Percentiles rank a stretch among this genome's conserved stretches.
phyloP scores from a whole-genome alignment of 2,113 vertebrate species.

The Triplophysa tibetana region DNA sequence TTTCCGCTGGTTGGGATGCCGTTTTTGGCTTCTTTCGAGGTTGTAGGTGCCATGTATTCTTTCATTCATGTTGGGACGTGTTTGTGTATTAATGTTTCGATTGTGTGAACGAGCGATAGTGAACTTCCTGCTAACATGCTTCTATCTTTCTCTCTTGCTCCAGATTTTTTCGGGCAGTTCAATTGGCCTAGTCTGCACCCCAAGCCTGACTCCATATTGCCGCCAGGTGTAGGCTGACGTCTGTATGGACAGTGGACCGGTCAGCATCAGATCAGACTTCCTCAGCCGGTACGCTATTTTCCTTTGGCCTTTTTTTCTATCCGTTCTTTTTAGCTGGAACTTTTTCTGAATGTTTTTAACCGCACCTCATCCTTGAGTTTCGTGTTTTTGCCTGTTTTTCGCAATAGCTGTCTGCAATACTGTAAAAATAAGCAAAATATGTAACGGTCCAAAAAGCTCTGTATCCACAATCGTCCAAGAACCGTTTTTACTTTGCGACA shows the following conservation, averaged over 20 bases:
- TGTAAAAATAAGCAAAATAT: conserved; percentile 6
- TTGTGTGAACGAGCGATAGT: conserved; percentile 52
- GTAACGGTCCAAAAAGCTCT: not conserved
- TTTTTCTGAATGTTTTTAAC: conserved; percentile 11
- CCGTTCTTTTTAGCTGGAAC: conserved; percentile 29
- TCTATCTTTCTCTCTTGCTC: conserved; percentile 55
- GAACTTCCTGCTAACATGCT: conserved; percentile 47
- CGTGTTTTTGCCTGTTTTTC: not conserved
- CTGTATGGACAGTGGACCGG: conserved; percentile 50
- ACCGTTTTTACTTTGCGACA: not conserved
- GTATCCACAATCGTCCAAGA: not conserved
- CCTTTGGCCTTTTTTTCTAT: conserved; percentile 47
- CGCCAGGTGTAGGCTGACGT: conserved; percentile 65
- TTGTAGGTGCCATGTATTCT: conserved; percentile 57
- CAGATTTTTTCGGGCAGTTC: conserved; percentile 56
- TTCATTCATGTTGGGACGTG: conserved; percentile 54
- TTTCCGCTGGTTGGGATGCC: conserved; percentile 48
- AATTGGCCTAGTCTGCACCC: conserved; percentile 68
- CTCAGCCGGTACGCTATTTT: conserved; percentile 68
- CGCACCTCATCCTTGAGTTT: not conserved
- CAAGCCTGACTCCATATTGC: conserved; percentile 70
- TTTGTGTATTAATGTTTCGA: conserved; percentile 55
- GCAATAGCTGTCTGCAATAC: not conserved
- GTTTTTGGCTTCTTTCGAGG: conserved; percentile 54
- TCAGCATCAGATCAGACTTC: conserved; percentile 57